These are phyloP conservation scores for Cataglyphis livida DNA, from an alignment of 2,888 invertebrate species.

Conservation along the genomic window DNA sequence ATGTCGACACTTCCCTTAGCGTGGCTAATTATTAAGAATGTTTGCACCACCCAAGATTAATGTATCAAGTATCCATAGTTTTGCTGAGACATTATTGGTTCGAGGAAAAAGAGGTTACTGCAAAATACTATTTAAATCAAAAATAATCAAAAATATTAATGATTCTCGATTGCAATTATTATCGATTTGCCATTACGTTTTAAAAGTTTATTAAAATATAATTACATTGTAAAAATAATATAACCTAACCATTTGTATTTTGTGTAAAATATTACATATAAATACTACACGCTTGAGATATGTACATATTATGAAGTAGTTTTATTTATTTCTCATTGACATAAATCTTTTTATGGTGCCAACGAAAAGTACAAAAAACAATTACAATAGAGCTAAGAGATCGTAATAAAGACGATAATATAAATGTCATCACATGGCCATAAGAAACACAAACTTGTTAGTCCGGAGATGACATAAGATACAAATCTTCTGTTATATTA, in stretches of 20 bases:
- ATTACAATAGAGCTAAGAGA: constrained; percentile 42
- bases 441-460: constrained; percentile 10
- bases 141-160: constrained; percentile 32
- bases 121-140: constrained; percentile 13
- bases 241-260: constrained; percentile 31
- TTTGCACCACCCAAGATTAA: constrained; percentile 63
- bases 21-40: constrained; percentile 72
- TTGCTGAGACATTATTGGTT: constrained; percentile 13
- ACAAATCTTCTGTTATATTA: background rate
- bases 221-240: background rate
- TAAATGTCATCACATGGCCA: background rate
- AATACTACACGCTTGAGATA: constrained; percentile 56
- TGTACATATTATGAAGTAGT: constrained; percentile 56
- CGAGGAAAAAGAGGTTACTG: constrained; percentile 30
- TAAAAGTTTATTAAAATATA: constrained; percentile 24
- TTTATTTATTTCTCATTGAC: constrained; percentile 59
- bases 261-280: constrained; percentile 26
- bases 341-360: constrained; percentile 38
- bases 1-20: constrained; percentile 71
- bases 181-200: constrained; percentile 3
- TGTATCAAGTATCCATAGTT: constrained; percentile 46
- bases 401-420: constrained; percentile 25
- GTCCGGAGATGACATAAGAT: background rate
- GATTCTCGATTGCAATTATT: constrained; percentile 15
- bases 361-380: constrained; percentile 2